A percentile compares a stretch with the other conserved stretches of the same genome.
Conservation (phyloP, 2,113 vertebrate genomes). For the Bos taurus region ARS-UCD2.0 NC_037330.1:105541001-105541500, state of each 20-base stretch:
- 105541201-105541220: neutral
- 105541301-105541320: neutral
- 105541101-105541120: neutral
- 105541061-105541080: constrained; percentile 59
- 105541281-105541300: neutral
- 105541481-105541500: neutral
- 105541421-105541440: neutral
- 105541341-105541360: neutral
- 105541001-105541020: constrained; percentile 10
- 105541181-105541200: constrained; percentile 71
- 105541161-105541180: neutral
- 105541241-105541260: neutral
- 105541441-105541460: neutral
- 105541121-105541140: neutral
- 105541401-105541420: neutral
- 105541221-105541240: neutral
- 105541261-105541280: neutral
- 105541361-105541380: neutral
- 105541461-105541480: neutral
- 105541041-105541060: constrained; percentile 36
- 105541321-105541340: neutral
- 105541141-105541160: accelerated
- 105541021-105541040: neutral
- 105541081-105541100: constrained; percentile 63
- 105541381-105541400: neutral